Evolutionary conservation across 1,140 invertebrate genomes (phyloP), one percentile per base, ranked within the genome.

Genomic region (Drosophila oshimai): DNA sequence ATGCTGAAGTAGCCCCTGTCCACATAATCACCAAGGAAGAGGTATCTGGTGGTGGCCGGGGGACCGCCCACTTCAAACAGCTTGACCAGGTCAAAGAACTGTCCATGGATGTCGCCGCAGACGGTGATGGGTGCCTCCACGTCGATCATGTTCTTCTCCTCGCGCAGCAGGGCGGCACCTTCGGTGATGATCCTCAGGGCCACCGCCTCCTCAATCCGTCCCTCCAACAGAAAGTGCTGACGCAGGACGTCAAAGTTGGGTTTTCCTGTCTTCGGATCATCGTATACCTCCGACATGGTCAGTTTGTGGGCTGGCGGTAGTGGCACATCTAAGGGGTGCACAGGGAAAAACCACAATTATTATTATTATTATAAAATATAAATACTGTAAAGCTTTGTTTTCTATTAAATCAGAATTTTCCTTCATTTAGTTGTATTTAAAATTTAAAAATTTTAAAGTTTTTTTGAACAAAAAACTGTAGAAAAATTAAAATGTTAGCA

Each of bases 1-100:
- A 99, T 99, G 95, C 98, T 99, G 95, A 99, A 99, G 94, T 99
- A 99, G 92, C 99, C 99, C 94, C 99, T 95, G 94, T 99, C 99
- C 91, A 99, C 99, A 93, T 99, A 99, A 94, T 99, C 99, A 80
- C 99, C 99, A 89, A 99, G 95, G 94, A 99, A 99, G 92, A 99
- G 96, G 95, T 99, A 99, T 94, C 99, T 99, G 90, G 98, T 99
- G 91, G 95, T 96, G 81, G 98, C 96, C 86, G 99, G 99, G 74
- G 97, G 96, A 47, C 99, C 99, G 87, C 99, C 99, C 86, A 99
- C 98, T 93, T 99, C 98, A 93, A 99, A 99, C 91, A 99, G 94
- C 93, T 99, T 99, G 96, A 99, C 99, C 93, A 99, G 95, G 94
- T 99, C 99, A 93, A 99, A 99, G 93, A 99, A 99, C 93, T 99